Conservation (phyloP, 2,797 vertebrate species). For the Podarcis lilfordi region DNA sequence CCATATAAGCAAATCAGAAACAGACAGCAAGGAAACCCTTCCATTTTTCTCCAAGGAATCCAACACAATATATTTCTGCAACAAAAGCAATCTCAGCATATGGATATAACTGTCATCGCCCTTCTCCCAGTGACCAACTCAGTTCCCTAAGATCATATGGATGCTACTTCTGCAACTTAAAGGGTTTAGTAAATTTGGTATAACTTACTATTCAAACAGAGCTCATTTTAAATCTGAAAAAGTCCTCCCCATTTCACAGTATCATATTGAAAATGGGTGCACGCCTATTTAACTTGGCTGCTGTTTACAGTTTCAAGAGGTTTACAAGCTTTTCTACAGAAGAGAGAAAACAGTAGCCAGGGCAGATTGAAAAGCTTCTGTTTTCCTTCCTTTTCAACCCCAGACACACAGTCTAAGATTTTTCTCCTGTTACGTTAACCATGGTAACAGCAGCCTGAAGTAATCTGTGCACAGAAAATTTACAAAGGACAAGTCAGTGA, state of each 20-base stretch:
- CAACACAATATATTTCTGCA: not conserved
- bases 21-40: too few relatives aligned
- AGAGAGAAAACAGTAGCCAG: constrained; percentile 62
- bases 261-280: constrained; percentile 38
- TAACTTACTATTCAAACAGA: not conserved
- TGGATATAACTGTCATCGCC: not conserved
- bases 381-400: constrained; percentile 55
- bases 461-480: not conserved
- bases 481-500: not conserved
- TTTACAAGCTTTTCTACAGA: constrained; percentile 63
- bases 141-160: not conserved
- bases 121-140: not conserved
- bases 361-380: constrained; percentile 58
- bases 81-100: not conserved
- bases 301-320: constrained; percentile 57
- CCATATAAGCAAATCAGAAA: too few relatives aligned
- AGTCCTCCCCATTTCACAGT: constrained; percentile 42
- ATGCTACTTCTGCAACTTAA: not conserved
- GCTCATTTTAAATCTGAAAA: constrained; percentile 17
- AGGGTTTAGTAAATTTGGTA: not conserved
- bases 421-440: constrained; percentile 25
- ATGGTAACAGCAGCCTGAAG: constrained; percentile 30
- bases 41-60: not conserved
- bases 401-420: constrained; percentile 25
- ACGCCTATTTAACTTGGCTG: constrained; percentile 56